A percentile compares a stretch with the other conserved stretches of the same genome.
phyloP scores from a whole-genome alignment of 2,888 invertebrate species.

The Crossocerus cetratus region DNA sequence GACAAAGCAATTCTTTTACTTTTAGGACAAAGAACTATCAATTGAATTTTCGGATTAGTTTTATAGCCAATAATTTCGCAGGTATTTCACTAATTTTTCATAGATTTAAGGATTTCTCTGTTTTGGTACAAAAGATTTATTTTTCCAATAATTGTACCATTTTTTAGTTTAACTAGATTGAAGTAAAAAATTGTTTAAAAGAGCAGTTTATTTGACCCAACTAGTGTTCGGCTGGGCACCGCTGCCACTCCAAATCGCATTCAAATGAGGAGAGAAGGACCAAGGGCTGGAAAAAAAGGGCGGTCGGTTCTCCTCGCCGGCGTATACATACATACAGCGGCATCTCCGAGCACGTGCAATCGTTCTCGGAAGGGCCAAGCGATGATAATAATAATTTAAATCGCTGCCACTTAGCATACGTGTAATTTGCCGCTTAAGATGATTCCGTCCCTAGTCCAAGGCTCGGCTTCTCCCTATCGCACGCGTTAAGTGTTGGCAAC shows the following conservation, averaged over 20 bases:
- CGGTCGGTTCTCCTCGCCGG: constrained; percentile 46
- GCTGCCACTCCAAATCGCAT: constrained; percentile 65
- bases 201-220: neutral
- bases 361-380: constrained; percentile 68
- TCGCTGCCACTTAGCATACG: constrained; percentile 72
- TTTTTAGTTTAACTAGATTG: too few relatives aligned
- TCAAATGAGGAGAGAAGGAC: constrained; percentile 69
- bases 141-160: too few relatives aligned
- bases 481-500: neutral
- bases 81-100: too few relatives aligned
- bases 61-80: too few relatives aligned
- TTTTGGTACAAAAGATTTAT: too few relatives aligned
- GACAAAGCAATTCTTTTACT: too few relatives aligned
- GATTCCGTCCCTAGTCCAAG: constrained; percentile 53
- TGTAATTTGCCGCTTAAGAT: constrained; percentile 72
- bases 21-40: too few relatives aligned
- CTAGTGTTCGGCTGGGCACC: constrained; percentile 44
- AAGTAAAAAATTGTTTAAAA: too few relatives aligned
- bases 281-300: constrained; percentile 26
- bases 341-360: constrained; percentile 58
- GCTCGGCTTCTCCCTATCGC: constrained; percentile 2
- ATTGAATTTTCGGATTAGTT: too few relatives aligned
- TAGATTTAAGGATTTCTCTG: too few relatives aligned
- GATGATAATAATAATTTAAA: constrained; percentile 74
- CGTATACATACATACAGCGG: constrained; percentile 47